Evolutionary conservation across 2,797 vertebrate species (phyloP).

Genomic region (Poeciliopsis gracilis): DNA sequence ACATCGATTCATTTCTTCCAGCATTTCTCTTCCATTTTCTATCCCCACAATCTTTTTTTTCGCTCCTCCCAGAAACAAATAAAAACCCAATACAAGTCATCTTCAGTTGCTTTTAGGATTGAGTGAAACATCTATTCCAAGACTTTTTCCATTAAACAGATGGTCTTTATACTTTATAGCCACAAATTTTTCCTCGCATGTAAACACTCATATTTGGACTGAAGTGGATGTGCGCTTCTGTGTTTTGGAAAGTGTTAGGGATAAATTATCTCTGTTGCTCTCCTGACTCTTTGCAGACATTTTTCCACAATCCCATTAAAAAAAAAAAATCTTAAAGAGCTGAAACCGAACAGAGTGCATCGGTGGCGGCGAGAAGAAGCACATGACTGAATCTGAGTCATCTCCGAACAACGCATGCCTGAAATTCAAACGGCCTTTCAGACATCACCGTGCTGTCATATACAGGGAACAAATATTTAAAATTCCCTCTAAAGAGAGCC

Average conservation of each 20-base stretch:
- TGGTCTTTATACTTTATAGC: neutral
- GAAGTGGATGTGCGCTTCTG: slow-evolving; percentile 18
- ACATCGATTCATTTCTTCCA: neutral
- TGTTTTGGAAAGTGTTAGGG: neutral
- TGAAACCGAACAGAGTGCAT: neutral
- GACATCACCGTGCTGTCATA: slow-evolving; percentile 31
- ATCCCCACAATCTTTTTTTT: neutral
- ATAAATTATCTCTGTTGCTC: neutral
- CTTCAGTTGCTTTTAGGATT: neutral
- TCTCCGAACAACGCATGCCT: slow-evolving; percentile 24
- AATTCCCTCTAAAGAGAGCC: slow-evolving; percentile 61
- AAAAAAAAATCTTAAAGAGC: neutral
- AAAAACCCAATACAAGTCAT: neutral
- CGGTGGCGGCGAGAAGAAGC: neutral
- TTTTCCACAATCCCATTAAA: neutral
- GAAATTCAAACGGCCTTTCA: slow-evolving; percentile 33
- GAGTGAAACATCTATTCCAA: neutral
- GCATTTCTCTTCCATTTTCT: neutral
- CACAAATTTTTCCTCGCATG: neutral
- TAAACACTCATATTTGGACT: neutral
- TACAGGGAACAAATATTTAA: slow-evolving; percentile 50
- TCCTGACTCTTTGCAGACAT: neutral
- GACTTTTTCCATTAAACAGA: neutral
- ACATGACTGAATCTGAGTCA: neutral
- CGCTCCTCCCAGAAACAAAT: too few species aligned